A percentile compares a stretch with the other conserved stretches of the same genome.
phyloP scores from a whole-genome alignment of 2,797 vertebrate species.

The Pteropus rufus region DNA sequence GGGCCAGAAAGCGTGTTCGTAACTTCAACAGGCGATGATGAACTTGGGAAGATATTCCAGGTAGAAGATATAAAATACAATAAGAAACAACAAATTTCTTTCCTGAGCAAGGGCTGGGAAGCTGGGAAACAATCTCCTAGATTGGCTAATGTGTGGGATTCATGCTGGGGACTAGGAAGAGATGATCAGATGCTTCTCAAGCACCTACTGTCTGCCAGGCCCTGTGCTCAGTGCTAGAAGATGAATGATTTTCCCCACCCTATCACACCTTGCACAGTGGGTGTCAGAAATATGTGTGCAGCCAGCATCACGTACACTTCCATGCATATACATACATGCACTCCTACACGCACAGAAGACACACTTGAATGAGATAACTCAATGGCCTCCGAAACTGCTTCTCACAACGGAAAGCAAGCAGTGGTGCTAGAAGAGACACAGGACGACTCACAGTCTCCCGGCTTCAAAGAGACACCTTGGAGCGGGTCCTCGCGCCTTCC shows the following conservation, averaged over 20 bases:
- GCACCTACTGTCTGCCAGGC: background rate
- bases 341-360: background rate
- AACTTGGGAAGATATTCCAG: background rate
- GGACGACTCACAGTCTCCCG: background rate
- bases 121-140: background rate
- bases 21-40: accelerated
- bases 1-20: background rate
- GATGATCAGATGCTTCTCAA: background rate
- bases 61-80: background rate
- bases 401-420: background rate
- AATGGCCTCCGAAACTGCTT: background rate
- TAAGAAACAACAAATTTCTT: background rate
- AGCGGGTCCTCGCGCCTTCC: background rate
- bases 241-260: background rate
- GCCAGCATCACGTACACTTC: background rate
- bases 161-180: background rate
- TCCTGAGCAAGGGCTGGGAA: background rate
- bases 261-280: background rate
- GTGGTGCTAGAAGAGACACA: background rate
- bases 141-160: background rate
- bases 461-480: background rate
- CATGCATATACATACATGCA: background rate
- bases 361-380: background rate
- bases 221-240: background rate
- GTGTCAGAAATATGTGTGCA: background rate